Base-by-base conservation (phyloP, 1,140 invertebrate species). In the Geopemphigus sp. region DNA sequence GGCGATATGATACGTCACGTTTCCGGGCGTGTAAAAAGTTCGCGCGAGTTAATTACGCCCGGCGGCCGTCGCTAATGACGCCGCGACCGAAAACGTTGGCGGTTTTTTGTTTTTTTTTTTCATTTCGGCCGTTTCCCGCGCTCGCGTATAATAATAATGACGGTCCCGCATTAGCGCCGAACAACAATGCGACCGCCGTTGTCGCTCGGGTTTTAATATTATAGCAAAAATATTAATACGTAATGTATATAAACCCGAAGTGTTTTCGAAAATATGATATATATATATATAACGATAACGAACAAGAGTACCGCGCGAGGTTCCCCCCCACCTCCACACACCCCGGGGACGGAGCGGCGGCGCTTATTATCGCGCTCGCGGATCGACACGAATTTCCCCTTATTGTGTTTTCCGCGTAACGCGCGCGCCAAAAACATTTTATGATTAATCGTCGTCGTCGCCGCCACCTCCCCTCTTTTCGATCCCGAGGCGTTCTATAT, bases 371-470 rank as follows among this genome's bases (percentile, higher is more conserved):
- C 64, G 45, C 66, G 22, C 50, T 5, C 5, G 64, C 47, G 39
- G 73, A 76, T 45, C 73, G 73, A 76, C 73, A 76, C 73, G 56
- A 76, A 78, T 78, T 61, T 78, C 45, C 74, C 74, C 56, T 78
- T 50, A 61, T 78, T 63, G 74, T 78, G 56, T 78, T 78, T 78
- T 78, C 57, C 74, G 56, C 56, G 57, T 78, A 24, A 78, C 56
- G 74, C 74, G 57, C 56, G 39, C 57, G 57, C 56, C 74, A 61
- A 78, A 78, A 78, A 78, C 57, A 78, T 78, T 78, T 78, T 78
- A 78, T 78, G 74, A 78, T 78, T 78, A 78, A 78, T 78, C 32
- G 22, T 54, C 68, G 0, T 17, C 26, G 39, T 19, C 32, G 39
- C n/a, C n/a, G 68, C n/a, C 64, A 10, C 39, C 64, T 5, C 14